phyloP scores from a whole-genome alignment of 2,888 invertebrate species.

The Diaphora mendica region DNA sequence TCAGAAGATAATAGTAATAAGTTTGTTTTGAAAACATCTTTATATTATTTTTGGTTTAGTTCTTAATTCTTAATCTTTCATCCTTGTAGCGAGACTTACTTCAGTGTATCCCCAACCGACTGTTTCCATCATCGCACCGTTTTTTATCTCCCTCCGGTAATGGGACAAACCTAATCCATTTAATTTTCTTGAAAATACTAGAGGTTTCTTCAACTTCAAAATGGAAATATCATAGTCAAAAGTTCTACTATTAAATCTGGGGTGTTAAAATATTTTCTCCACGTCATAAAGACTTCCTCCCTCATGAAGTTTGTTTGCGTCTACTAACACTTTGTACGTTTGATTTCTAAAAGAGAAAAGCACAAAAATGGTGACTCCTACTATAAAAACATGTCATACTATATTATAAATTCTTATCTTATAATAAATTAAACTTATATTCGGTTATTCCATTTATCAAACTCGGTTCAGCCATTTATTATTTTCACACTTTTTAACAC shows the following conservation, averaged over 20 bases:
- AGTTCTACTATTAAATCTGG: conserved; percentile 41
- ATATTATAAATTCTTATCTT: no score
- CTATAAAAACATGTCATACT: conserved; percentile 5
- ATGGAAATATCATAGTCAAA: conserved; percentile 47
- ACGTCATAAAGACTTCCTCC: conserved; percentile 51
- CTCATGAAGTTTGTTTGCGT: conserved; percentile 44
- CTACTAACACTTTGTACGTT: conserved; percentile 53
- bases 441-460: no score
- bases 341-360: conserved; percentile 41
- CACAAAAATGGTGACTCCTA: neutral
- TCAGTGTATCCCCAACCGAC: conserved; percentile 55
- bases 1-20: no score
- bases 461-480: no score
- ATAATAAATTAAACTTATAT: no score
- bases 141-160: conserved; percentile 23
- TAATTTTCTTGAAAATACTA: conserved; percentile 48
- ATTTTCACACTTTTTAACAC: no score
- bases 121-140: conserved; percentile 33
- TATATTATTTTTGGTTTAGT: neutral
- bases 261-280: conserved; percentile 53
- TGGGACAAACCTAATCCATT: conserved; percentile 33
- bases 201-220: conserved; percentile 39
- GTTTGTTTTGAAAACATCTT: no score
- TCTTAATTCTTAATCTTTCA: neutral
- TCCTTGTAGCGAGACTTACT: conserved; percentile 36